These are phyloP conservation scores for Atta texana DNA, from an alignment of 1,140 invertebrate species.

Conservation along the genomic window DNA sequence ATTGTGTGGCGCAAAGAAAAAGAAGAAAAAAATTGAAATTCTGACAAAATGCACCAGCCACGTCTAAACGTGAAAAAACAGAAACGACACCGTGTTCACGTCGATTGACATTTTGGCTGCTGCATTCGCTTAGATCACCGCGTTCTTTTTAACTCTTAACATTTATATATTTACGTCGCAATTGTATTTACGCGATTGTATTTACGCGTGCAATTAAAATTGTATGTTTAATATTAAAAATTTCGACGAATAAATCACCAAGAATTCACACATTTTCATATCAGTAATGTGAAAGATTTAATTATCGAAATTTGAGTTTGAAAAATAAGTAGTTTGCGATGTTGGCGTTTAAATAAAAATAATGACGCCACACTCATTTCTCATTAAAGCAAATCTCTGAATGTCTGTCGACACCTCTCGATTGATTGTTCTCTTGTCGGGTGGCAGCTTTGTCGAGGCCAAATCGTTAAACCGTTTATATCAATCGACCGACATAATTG, in stretches of 20 bases:
- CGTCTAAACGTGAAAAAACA: constrained; percentile 52
- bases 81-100: constrained; percentile 32
- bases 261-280: neutral
- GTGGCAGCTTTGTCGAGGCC: constrained; percentile 53
- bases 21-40: constrained; percentile 44
- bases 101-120: constrained; percentile 55
- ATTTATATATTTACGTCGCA: neutral
- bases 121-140: constrained; percentile 17
- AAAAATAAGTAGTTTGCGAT: neutral
- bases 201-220: neutral
- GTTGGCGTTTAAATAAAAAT: constrained; percentile 1
- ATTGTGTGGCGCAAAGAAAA: constrained; percentile 25
- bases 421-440: constrained; percentile 2
- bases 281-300: constrained; percentile 26
- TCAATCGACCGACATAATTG: constrained; percentile 72
- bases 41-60: constrained; percentile 45
- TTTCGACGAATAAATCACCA: neutral
- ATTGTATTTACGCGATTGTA: neutral
- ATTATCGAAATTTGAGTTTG: neutral
- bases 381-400: neutral
- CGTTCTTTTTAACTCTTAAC: constrained; percentile 23
- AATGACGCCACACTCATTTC: neutral
- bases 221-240: neutral
- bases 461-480: constrained; percentile 74
- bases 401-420: constrained; percentile 12